Base-by-base conservation (phyloP, 2,113 vertebrate genomes). In the Gymnocephalus cernua region DNA sequence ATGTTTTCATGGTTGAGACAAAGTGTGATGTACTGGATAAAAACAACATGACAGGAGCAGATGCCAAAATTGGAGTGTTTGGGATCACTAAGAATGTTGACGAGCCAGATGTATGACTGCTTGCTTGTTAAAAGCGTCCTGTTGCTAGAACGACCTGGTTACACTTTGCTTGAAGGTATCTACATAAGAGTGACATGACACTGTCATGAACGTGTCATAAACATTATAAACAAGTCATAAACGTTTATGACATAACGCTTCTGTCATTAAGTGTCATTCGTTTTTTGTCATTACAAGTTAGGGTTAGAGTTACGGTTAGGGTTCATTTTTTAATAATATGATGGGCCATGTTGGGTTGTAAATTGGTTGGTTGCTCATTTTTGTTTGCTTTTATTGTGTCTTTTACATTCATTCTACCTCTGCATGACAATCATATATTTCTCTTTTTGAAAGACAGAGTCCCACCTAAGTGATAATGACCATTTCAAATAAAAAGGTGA, bases 81-180 rank as follows among this genome's bases (percentile, higher is more conserved):
- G 4, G 19, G 32, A 50, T 57, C 0, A 0, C 27, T 41, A 50
- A 51, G 44, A 57, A 18, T 48, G 32, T 8, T 18, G 11, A n/a
- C 16, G 29, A 57, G 16, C n/a, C 4, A 45, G 44, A 21, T 58
- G 27, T 64, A 19, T 41, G 65, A 50, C 66, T 57, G 41, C 29
- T 41, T 19, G 75, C 27, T 77, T 57, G 25, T 77, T 77, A 59
- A 68, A 62, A 64, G 27, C 23, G 19, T 61, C 27, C 41, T 48
- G 41, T 64, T 63, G 38, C 21, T 45, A 4, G 65, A n/a, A n/a
- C n/a, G n/a, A n/a, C n/a, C n/a, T n/a, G n/a, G n/a, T n/a, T n/a
- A n/a, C n/a, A n/a, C n/a, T n/a, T n/a, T n/a, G n/a, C n/a, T n/a
- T n/a, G n/a, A n/a, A n/a, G n/a, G n/a, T n/a, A n/a, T n/a, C n/a